These are phyloP conservation scores for Zaprionus tsacasi DNA, from an alignment of 1,140 invertebrate species.

Conservation along the genomic window DNA sequence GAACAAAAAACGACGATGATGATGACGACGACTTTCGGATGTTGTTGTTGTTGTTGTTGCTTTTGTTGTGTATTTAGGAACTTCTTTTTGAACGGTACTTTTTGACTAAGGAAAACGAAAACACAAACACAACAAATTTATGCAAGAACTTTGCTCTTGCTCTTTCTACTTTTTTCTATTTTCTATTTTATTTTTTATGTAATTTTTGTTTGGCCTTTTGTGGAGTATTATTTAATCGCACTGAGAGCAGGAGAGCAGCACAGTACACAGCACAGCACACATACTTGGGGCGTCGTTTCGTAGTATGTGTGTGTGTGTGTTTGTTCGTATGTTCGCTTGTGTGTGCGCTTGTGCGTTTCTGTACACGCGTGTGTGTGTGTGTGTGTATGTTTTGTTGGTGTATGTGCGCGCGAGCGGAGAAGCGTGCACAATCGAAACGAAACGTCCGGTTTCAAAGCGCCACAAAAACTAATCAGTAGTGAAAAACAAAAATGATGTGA, in stretches of 20 bases:
- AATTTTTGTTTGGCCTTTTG: conserved; percentile 74
- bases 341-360: conserved; percentile 32
- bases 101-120: conserved; percentile 57
- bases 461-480: conserved; percentile 73
- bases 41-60: conserved; percentile 24
- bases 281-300: conserved; percentile 30
- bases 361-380: conserved; percentile 23
- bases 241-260: conserved; percentile 38
- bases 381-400: conserved; percentile 20
- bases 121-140: conserved; percentile 57
- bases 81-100: conserved; percentile 40
- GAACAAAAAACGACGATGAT: conserved; percentile 12
- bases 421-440: conserved; percentile 63
- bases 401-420: conserved; percentile 24
- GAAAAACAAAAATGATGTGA: conserved; percentile 57
- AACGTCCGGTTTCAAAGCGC: conserved; percentile 71
- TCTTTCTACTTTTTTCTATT: conserved; percentile 30
- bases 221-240: conserved; percentile 81
- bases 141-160: conserved; percentile 43
- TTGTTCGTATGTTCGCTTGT: conserved; percentile 4
- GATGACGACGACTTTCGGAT: conserved; percentile 31
- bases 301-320: conserved; percentile 39
- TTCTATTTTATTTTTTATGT: conserved; percentile 59
- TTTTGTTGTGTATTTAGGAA: conserved; percentile 59
- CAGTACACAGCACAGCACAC: conserved; percentile 21